These are phyloP conservation scores for Xiphophorus hellerii DNA, from an alignment of 2,113 vertebrate genomes.

Conservation along the genomic window DNA sequence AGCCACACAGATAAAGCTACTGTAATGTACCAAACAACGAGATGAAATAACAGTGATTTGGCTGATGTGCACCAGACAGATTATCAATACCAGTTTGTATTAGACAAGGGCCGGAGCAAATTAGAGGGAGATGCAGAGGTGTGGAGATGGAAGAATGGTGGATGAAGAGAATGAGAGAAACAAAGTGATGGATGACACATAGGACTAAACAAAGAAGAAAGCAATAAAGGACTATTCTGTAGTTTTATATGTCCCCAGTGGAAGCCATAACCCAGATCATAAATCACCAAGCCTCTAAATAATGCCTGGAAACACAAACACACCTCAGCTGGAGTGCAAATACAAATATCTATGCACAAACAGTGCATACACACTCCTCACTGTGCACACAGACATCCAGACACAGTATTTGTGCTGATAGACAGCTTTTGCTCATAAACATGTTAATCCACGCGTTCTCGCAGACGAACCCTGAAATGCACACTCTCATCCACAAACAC, in stretches of 20 bases:
- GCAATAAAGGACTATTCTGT: slow-evolving; percentile 74
- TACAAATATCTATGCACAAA: slow-evolving; percentile 5
- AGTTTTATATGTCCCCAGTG: slow-evolving; percentile 72
- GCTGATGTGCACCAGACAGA: slow-evolving; percentile 55
- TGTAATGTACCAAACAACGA: slow-evolving; percentile 30
- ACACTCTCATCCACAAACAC: slow-evolving; percentile 36
- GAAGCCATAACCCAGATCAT: slow-evolving; percentile 65
- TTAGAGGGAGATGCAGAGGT: slow-evolving; percentile 36
- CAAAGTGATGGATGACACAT: slow-evolving; percentile 65
- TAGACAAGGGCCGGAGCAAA: slow-evolving; percentile 45
- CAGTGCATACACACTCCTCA: neutral
- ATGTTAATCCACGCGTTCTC: slow-evolving; percentile 3
- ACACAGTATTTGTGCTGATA: slow-evolving; percentile 34
- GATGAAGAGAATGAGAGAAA: slow-evolving; percentile 26
- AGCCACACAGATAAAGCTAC: slow-evolving; percentile 29
- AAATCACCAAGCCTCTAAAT: slow-evolving; percentile 66
- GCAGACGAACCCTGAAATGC: neutral
- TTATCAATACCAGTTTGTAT: slow-evolving; percentile 68
- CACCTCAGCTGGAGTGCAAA: slow-evolving; percentile 3
- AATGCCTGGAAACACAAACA: slow-evolving; percentile 57
- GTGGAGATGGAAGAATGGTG: slow-evolving; percentile 1
- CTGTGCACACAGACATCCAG: slow-evolving; percentile 12
- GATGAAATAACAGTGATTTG: slow-evolving; percentile 45
- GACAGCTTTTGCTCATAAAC: slow-evolving; percentile 13
- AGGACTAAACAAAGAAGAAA: slow-evolving; percentile 68